Percentiles rank a stretch among this genome's conserved stretches.
These are phyloP conservation scores for Nymphicus hollandicus DNA, from an alignment of 2,113 vertebrate species.

Conservation along the genomic window DNA sequence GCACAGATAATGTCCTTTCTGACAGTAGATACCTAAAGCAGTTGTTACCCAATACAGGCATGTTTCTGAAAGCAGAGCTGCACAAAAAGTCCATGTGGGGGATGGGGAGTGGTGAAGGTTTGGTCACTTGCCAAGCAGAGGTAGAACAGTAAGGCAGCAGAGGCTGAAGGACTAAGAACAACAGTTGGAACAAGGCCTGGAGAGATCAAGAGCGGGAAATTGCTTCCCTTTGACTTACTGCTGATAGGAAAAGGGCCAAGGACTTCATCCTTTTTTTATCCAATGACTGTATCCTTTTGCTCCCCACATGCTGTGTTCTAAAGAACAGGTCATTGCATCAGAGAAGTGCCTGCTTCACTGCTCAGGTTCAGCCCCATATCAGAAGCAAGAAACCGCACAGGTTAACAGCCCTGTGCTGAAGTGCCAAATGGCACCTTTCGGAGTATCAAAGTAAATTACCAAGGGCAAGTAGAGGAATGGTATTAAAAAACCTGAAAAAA, in stretches of 20 bases:
- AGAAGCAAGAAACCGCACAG: neutral
- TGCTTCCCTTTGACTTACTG: neutral
- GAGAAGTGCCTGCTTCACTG: neutral
- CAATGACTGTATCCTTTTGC: neutral
- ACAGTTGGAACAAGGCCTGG: neutral
- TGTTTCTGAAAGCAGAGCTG: neutral
- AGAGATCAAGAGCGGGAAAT: neutral
- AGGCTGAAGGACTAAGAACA: neutral
- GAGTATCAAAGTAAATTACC: neutral
- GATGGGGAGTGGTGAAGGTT: neutral
- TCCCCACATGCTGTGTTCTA: rapidly evolving
- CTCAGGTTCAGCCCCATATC: neutral
- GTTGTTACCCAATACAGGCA: neutral
- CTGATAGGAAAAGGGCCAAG: neutral
- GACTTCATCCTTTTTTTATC: neutral
- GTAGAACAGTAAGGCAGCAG: neutral
- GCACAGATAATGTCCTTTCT: neutral
- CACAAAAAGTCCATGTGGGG: neutral
- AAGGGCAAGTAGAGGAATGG: neutral
- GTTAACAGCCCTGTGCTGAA: neutral
- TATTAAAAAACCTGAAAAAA: neutral
- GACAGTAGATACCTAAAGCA: neutral
- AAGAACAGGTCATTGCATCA: neutral
- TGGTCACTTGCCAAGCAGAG: neutral
- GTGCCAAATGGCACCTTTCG: neutral